Evolutionary conservation across 1,140 invertebrate species (phyloP).

Genomic region (Atta cephalotes): DNA sequence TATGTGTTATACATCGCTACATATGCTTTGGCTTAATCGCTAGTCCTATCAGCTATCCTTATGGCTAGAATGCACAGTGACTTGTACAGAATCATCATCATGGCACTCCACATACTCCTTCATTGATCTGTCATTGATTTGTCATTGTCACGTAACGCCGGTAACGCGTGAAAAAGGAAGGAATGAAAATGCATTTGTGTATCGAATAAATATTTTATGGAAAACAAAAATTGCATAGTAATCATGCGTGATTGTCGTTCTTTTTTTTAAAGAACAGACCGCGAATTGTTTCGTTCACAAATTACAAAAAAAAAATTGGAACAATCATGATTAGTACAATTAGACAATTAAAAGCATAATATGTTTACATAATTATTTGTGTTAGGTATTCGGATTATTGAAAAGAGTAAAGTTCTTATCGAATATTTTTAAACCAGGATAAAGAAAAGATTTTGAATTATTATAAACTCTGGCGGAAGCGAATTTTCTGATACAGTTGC

Average conservation of each 20-base stretch:
- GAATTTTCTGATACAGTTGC: slow-evolving; percentile 24
- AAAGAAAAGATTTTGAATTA: slow-evolving; percentile 19
- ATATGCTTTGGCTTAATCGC: slow-evolving; percentile 81
- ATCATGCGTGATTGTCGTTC: not conserved
- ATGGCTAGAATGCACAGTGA: slow-evolving; percentile 83
- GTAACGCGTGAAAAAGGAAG: slow-evolving; percentile 47
- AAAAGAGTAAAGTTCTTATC: not conserved
- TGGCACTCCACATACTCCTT: slow-evolving; percentile 61
- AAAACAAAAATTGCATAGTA: not conserved
- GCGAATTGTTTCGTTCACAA: not conserved
- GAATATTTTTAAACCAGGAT: not conserved
- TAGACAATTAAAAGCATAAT: not conserved
- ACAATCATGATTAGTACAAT: not conserved
- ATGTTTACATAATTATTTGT: not conserved
- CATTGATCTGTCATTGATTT: slow-evolving; percentile 72
- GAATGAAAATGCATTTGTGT: slow-evolving; percentile 33
- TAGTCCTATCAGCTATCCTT: slow-evolving; percentile 83
- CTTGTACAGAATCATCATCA: slow-evolving; percentile 82
- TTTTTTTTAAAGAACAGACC: not conserved
- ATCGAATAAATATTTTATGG: not conserved
- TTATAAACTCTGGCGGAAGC: not conserved
- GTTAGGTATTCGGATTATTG: not conserved
- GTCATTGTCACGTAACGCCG: slow-evolving; percentile 66
- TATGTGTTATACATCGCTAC: slow-evolving; percentile 85
- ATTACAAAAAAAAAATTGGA: not conserved